These are phyloP conservation scores for Zingel zingel DNA, from an alignment of 2,113 vertebrate genomes.

Conservation along the genomic window DNA sequence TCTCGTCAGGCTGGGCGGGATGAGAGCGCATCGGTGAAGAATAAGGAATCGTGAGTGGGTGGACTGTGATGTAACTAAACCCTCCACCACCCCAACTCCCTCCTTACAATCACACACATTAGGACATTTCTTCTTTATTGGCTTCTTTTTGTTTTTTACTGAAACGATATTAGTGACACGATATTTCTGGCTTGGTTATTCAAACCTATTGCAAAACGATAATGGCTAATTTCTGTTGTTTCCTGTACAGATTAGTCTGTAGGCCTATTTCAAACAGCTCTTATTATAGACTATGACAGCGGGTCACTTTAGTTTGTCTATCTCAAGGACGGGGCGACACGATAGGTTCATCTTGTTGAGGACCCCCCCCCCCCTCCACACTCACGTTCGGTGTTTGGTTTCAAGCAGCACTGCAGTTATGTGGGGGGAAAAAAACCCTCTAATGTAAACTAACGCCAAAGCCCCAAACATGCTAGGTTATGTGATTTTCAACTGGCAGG, in stretches of 20 bases:
- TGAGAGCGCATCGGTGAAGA: constrained; percentile 41
- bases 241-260: neutral
- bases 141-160: neutral
- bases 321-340: constrained; percentile 44
- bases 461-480: neutral
- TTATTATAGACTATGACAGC: neutral
- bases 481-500: neutral
- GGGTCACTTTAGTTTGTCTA: constrained; percentile 45
- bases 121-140: constrained; percentile 14
- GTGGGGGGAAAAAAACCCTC: neutral
- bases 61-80: constrained; percentile 75
- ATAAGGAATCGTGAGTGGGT: constrained; percentile 72
- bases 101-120: constrained; percentile 35
- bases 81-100: constrained; percentile 8
- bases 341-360: constrained; percentile 3
- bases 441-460: neutral
- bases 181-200: neutral
- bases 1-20: constrained; percentile 64
- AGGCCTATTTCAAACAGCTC: neutral
- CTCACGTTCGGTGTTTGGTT: constrained; percentile 9
- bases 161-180: neutral
- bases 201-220: neutral
- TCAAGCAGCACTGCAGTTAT: constrained; percentile 23
- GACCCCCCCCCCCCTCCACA: neutral
- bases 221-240: constrained; percentile 7